phyloP scores from a whole-genome alignment of 2,113 vertebrate species.

The Bostrychus sinensis region DNA sequence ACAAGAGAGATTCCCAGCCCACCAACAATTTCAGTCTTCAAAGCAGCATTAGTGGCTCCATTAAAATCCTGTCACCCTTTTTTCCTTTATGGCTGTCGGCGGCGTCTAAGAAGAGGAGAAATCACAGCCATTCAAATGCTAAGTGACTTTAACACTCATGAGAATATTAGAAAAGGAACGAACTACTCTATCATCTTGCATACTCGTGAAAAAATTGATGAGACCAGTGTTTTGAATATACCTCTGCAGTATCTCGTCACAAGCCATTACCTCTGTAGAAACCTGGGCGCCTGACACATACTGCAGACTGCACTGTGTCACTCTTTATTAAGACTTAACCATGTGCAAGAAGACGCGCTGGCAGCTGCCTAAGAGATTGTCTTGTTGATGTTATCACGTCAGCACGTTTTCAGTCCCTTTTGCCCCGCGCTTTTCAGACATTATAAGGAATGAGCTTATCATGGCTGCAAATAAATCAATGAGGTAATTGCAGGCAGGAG shows the following conservation, averaged over 20 bases:
- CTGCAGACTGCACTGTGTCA: conserved; percentile 51
- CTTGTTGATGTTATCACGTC: conserved; percentile 51
- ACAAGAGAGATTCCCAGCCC: conserved; percentile 57
- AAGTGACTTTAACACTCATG: conserved; percentile 73
- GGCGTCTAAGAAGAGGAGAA: conserved; percentile 61
- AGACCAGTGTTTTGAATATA: conserved; percentile 63
- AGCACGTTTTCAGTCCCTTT: conserved; percentile 47
- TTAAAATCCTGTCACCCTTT: conserved; percentile 77
- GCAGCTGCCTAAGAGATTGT: conserved; percentile 37
- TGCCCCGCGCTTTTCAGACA: conserved; percentile 19
- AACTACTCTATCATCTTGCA: conserved; percentile 59
- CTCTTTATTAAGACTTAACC: conserved; percentile 67
- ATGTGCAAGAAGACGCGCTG: conserved; percentile 27
- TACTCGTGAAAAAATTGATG: conserved; percentile 37
- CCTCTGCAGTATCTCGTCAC: conserved; percentile 65
- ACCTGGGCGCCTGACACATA: conserved; percentile 56
- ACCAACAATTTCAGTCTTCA: conserved; percentile 68
- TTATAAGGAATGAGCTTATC: conserved; percentile 55
- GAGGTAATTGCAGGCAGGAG: conserved; percentile 56
- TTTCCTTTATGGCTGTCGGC: conserved; percentile 56
- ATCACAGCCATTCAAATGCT: conserved; percentile 79
- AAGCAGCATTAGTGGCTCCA: conserved; percentile 77
- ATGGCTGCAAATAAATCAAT: conserved; percentile 61
- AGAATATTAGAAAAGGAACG: conserved; percentile 70
- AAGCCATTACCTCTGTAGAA: conserved; percentile 65